Evolutionary conservation across 2,888 invertebrate species (phyloP), one percentile per base, ranked within the genome.

Genomic region (Aphodius granarius): DNA sequence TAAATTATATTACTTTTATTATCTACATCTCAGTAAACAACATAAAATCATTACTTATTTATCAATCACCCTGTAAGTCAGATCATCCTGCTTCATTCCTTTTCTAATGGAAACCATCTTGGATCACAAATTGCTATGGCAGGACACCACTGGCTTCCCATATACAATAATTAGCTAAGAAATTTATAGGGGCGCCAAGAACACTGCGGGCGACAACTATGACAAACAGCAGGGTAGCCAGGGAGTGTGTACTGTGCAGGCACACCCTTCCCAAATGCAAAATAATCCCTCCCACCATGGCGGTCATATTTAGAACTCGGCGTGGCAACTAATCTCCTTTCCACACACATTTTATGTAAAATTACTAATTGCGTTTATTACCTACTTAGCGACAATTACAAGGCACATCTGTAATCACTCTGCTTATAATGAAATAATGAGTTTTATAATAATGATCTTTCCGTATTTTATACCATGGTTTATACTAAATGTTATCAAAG

Each of bases 51-150:
- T n/a, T n/a, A n/a, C n/a, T n/a, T n/a, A n/a, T n/a, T n/a, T n/a
- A n/a, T n/a, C n/a, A n/a, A n/a, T n/a, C n/a, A n/a, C n/a, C n/a
- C n/a, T n/a, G n/a, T n/a, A n/a, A n/a, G n/a, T 23, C 4, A 23
- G 6, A 23, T 23, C 4, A 23, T 5, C 23, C 6, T 23, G 23
- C 23, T 23, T 5, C 4, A 23, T 23, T 23, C 6, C 4, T 43
- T 43, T 43, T 43, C 9, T 0, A 13, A 43, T 43, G 43, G 76
- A 81, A 79, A 65, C 2, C 66, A 43, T 43, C 43, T 43, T 43
- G 2, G 9, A 13, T 43, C 3, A 0, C 43, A 2, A 43, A 43
- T 43, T 43, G 6, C 43, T 6, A 43, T 43, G 13, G 43, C 3
- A 43, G 43, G 13, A 43, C 43, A 43, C 43, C 43, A 43, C 43